Percentiles rank a stretch among this genome's conserved stretches.
These are phyloP conservation scores for Cyclophora albipunctata DNA, from an alignment of 2,888 invertebrate genomes.

Conservation along the genomic window DNA sequence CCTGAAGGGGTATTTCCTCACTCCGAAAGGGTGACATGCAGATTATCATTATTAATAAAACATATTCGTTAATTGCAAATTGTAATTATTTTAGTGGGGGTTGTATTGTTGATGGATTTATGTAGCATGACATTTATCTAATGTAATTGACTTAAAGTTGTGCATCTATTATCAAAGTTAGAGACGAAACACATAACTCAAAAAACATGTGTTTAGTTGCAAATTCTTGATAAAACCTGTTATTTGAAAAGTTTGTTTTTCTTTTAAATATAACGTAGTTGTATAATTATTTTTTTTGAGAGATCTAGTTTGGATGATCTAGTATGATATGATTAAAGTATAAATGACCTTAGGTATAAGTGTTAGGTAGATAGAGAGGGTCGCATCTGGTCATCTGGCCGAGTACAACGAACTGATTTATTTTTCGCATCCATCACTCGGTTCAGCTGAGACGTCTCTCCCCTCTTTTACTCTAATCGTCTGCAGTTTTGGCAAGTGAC, in stretches of 20 bases:
- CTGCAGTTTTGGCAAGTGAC: conserved; percentile 38
- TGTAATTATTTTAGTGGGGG: conserved; percentile 20
- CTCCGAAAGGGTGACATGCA: conserved; percentile 39
- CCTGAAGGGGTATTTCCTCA: conserved; percentile 42
- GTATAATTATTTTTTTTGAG: no score
- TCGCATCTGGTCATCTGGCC: conserved; percentile 53
- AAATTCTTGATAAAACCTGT: no score
- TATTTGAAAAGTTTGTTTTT: no score
- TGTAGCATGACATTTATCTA: conserved; percentile 6
- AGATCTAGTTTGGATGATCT: background rate
- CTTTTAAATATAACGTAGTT: no score
- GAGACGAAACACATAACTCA: no score
- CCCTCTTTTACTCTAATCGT: conserved; percentile 41
- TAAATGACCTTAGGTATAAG: background rate
- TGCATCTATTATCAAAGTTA: no score
- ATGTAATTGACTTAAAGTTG: background rate
- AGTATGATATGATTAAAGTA: background rate
- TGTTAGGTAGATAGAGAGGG: conserved; percentile 16
- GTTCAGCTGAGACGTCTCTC: conserved; percentile 56
- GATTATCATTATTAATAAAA: conserved; percentile 56
- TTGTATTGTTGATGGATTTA: conserved; percentile 3
- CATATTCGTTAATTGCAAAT: conserved; percentile 41
- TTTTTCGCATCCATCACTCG: conserved; percentile 63
- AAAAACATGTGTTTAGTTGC: no score
- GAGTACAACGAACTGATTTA: conserved; percentile 65